A percentile compares a stretch with the other conserved stretches of the same genome.
Evolutionary conservation across 2,113 vertebrate genomes (phyloP).

Genomic region (Hydrochoerus hydrochaeris): DNA sequence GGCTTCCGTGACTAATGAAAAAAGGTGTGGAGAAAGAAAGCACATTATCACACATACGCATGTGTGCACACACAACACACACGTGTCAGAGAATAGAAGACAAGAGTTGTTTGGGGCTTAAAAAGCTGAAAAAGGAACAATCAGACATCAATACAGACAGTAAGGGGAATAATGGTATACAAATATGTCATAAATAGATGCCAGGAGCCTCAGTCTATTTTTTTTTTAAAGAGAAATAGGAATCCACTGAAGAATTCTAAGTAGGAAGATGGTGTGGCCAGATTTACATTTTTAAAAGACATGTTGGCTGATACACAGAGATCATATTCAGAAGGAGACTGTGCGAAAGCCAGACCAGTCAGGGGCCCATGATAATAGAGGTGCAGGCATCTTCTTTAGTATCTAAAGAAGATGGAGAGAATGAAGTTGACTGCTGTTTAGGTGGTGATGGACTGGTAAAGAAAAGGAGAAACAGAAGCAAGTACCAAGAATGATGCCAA

Average conservation of each 20-base stretch:
- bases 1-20: background rate
- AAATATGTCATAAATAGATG: background rate
- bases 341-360: background rate
- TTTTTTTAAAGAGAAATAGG: slow-evolving; percentile 14
- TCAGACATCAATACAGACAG: background rate
- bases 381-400: too few relatives aligned
- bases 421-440: background rate
- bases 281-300: background rate
- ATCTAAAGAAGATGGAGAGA: background rate
- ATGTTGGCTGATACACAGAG: background rate
- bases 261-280: background rate
- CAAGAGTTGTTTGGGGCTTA: background rate
- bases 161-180: background rate
- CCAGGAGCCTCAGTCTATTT: background rate
- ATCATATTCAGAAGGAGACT: background rate
- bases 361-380: background rate
- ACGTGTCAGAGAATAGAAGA: background rate
- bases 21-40: background rate
- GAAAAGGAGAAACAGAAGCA: background rate
- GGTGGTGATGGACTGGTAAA: background rate
- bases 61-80: background rate
- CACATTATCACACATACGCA: fast-evolving
- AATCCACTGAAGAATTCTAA: slow-evolving; percentile 1
- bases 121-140: background rate
- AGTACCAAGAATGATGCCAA: background rate